Percentiles rank a stretch among this genome's conserved stretches.
These are phyloP conservation scores for Chloebia gouldiae DNA, from an alignment of 2,113 vertebrate genomes.

Conservation along the genomic window DNA sequence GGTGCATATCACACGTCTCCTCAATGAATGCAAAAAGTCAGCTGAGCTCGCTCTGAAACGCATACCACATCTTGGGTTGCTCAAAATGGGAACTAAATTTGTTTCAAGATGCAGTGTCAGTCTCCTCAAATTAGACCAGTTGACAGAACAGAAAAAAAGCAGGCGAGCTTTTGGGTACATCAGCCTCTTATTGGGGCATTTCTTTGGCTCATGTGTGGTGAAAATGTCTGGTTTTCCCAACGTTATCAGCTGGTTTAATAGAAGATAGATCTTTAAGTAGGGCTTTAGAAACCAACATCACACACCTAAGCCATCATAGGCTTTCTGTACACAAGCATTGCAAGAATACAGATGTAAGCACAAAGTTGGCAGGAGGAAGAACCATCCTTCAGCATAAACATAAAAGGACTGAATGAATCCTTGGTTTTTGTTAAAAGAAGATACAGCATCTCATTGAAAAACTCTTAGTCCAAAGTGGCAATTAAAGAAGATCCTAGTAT, in stretches of 20 bases:
- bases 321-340: neutral
- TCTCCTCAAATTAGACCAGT: neutral
- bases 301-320: neutral
- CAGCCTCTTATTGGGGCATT: neutral
- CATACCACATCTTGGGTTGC: neutral
- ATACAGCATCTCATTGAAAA: neutral
- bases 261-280: neutral
- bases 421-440: neutral
- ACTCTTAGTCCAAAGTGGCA: neutral
- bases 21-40: neutral
- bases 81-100: neutral
- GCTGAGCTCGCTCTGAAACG: neutral
- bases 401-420: neutral
- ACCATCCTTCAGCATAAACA: neutral
- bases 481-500: neutral
- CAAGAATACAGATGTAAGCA: neutral
- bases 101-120: neutral
- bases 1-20: neutral
- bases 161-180: neutral
- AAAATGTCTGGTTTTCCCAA: neutral
- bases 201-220: neutral
- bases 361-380: neutral
- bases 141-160: neutral
- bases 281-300: neutral
- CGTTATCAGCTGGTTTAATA: neutral